These are phyloP conservation scores for Petaurus breviceps DNA, from an alignment of 2,113 vertebrate genomes.

Conservation along the genomic window DNA sequence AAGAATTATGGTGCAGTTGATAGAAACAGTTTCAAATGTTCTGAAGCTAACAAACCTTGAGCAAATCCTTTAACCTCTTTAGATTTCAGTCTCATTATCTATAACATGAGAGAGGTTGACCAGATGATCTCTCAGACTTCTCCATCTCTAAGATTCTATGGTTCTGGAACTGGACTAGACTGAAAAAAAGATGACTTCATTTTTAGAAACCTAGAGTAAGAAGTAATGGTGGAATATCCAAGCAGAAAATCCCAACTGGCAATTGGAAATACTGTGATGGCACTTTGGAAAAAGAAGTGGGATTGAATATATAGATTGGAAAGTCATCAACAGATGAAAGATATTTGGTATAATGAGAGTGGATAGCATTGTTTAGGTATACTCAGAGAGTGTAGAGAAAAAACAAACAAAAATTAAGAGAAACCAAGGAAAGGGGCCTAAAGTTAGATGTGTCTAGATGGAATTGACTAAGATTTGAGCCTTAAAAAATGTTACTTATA, in stretches of 20 bases:
- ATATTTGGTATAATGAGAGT: neutral
- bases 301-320: neutral
- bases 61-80: neutral
- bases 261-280: neutral
- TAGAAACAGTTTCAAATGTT: neutral
- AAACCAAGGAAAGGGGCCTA: neutral
- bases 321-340: neutral
- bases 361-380: neutral
- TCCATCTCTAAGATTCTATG: conserved; percentile 3
- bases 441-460: neutral
- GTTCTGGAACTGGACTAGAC: neutral
- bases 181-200: neutral
- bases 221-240: neutral
- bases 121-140: neutral
- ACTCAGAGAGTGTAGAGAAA: neutral
- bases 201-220: neutral
- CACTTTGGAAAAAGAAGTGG: neutral
- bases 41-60: neutral
- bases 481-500: neutral
- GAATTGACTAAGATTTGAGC: neutral
- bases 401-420: neutral
- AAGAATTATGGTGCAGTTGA: neutral
- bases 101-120: neutral
- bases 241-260: neutral
- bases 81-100: neutral